Evolutionary conservation across 2,888 invertebrate species (phyloP), one percentile per base, ranked within the genome.

Genomic region (Acanthosepion esculentum): DNA sequence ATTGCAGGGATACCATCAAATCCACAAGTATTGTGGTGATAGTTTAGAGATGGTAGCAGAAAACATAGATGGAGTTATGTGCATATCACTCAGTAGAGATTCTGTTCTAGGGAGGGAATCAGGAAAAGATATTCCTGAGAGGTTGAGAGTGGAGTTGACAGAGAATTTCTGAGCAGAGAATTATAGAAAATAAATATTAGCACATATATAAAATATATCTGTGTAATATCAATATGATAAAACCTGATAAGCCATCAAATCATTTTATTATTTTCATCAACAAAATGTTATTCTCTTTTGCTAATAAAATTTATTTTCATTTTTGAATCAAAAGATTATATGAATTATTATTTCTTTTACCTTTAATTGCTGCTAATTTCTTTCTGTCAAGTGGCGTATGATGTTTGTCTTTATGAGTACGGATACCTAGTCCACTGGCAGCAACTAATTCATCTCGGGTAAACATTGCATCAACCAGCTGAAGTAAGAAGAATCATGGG

Each of bases 301-400:
- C 15, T n/a, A 78, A n/a, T 10, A 78, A 33, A 15, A n/a, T n/a
- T 59, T 59, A 20, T 5, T 59, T 59, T 59, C 20, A 23, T 6
- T 20, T 20, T 6, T 23, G 59, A 59, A 23, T 23, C 6, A 59
- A 59, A 59, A 55, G 20, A 18, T 55, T 55, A 15, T 23, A 64
- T n/a, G 29, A n/a, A 78, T 12, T 33, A 15, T n/a, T n/a, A 78
- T n/a, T 78, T 78, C n/a, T 78, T 93, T 48, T 93, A 93, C 93
- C 93, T 93, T 93, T 93, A n/a, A 93, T 93, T 29, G 93, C 93
- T 53, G 48, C n/a, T 93, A 93, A 93, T 50, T 93, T 93, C 29
- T 93, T 93, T 53, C 93, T 93, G 48, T 93, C 93, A 50, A 93
- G 93, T 4, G 93, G 93, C 7, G 93, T 93, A 20, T 93, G 93